Evolutionary conservation across 2,888 invertebrate genomes (phyloP), one percentile per base, ranked within the genome.

Genomic region (Lamproptera curius): DNA sequence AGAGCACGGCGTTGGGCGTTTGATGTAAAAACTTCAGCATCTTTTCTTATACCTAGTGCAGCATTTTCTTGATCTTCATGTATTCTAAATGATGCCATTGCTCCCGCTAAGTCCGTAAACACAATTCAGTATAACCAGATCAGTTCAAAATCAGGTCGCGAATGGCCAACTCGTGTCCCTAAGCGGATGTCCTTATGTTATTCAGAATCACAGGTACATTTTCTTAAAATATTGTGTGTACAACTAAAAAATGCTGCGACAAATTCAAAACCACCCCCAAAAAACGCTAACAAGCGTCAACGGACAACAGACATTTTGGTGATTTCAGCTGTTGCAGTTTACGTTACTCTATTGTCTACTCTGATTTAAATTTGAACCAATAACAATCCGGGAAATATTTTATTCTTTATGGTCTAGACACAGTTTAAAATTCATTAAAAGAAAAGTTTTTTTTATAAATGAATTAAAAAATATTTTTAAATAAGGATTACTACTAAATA

Each of bases 31-130:
- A 84, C 62, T 50, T 86, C 86, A 56, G 78, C 73, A 55, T 90
- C 90, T 72, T 90, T 90, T 58, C 83, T 80, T 42, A 85, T 74
- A 53, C 83, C 85, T 59, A 87, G 68, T 55, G 86, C 72, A 84
- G 28, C 28, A 79, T 95, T 95, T 82, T 94, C 94, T 75, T 92
- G 92, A 80, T 94, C 94, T 77, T 93, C 92, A 78, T 92, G 92
- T 69, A 94, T 92, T 80, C 91, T 90, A 77, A 94, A 92, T 61
- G 91, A 89, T 78, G 93, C 93, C 94, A 94, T 94, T 79, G 73
- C 70, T 58, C 64, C 63, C 44, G 70, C 65, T 73, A 63, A 62
- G 73, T 78, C 75, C 76, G 80, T 79, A 79, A 77, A 83, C 76
- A 81, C 61, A 66, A 71, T 63, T 65, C 56, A 67, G 52, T 64